A percentile compares a stretch with the other conserved stretches of the same genome.
These are phyloP conservation scores for Malurus alboscapulatus DNA, from an alignment of 2,113 vertebrate species.

Conservation along the genomic window DNA sequence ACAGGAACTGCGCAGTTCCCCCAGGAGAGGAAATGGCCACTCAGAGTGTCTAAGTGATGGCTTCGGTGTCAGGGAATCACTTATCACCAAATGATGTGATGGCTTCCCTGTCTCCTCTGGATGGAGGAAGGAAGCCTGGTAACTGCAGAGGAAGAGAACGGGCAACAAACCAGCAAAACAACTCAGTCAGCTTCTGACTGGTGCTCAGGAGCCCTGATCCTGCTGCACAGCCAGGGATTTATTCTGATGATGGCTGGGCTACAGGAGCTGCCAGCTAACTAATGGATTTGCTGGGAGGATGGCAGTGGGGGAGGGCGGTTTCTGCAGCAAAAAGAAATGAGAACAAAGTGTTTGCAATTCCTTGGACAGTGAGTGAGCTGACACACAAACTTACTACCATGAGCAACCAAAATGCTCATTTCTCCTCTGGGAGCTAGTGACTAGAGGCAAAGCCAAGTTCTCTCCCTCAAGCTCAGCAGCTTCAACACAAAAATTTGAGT, in stretches of 20 bases:
- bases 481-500: slow-evolving; percentile 37
- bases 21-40: not conserved
- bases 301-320: not conserved
- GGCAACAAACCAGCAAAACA: not conserved
- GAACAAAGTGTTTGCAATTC: slow-evolving; percentile 22
- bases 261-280: not conserved
- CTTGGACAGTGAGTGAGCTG: not conserved
- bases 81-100: not conserved
- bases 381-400: slow-evolving; percentile 20
- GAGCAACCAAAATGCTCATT: slow-evolving; percentile 17
- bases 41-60: not conserved
- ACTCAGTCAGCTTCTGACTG: not conserved
- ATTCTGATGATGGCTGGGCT: not conserved
- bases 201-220: not conserved
- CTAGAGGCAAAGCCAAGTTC: slow-evolving; percentile 27
- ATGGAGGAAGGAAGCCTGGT: slow-evolving; percentile 14
- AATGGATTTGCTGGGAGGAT: not conserved
- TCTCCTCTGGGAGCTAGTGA: not conserved
- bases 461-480: slow-evolving; percentile 31
- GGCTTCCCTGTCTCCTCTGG: not conserved
- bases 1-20: not conserved
- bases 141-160: not conserved
- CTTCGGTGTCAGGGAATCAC: not conserved
- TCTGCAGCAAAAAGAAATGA: not conserved
- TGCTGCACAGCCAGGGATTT: not conserved